These are phyloP conservation scores for Chiloscyllium punctatum DNA, from an alignment of 2,797 vertebrate species.

Conservation along the genomic window DNA sequence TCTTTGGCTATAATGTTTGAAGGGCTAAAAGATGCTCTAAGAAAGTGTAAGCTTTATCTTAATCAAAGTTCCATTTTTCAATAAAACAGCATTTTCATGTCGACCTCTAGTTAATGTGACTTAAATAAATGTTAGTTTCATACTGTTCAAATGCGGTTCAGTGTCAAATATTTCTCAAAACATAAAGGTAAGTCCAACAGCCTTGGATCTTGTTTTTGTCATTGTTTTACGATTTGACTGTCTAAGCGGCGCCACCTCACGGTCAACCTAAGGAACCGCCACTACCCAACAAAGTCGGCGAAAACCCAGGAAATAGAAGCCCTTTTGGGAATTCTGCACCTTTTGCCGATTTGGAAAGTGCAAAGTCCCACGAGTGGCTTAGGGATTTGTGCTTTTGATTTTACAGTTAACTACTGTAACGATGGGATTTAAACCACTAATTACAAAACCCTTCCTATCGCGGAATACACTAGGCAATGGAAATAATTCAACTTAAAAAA, in stretches of 20 bases:
- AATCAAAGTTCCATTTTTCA: neutral
- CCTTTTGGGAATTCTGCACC: neutral
- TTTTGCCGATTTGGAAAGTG: neutral
- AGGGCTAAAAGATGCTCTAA: neutral
- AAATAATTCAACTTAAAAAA: neutral
- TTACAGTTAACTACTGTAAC: neutral
- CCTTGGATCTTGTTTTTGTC: neutral
- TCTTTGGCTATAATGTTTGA: neutral
- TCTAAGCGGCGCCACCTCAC: neutral
- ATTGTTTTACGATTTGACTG: neutral
- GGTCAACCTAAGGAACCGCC: neutral
- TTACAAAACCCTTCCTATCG: neutral
- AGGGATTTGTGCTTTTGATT: neutral
- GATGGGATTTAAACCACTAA: neutral
- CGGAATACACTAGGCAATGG: neutral
- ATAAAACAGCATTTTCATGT: neutral
- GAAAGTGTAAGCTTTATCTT: neutral
- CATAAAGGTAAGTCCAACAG: neutral
- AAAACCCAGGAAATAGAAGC: neutral
- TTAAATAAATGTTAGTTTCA: neutral
- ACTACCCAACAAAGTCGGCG: neutral
- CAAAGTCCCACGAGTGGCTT: neutral
- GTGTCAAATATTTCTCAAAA: neutral
- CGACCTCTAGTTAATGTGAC: neutral
- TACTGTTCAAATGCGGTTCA: neutral